phyloP scores from a whole-genome alignment of 2,797 vertebrate species.

The Spinus olivaceus region DNA sequence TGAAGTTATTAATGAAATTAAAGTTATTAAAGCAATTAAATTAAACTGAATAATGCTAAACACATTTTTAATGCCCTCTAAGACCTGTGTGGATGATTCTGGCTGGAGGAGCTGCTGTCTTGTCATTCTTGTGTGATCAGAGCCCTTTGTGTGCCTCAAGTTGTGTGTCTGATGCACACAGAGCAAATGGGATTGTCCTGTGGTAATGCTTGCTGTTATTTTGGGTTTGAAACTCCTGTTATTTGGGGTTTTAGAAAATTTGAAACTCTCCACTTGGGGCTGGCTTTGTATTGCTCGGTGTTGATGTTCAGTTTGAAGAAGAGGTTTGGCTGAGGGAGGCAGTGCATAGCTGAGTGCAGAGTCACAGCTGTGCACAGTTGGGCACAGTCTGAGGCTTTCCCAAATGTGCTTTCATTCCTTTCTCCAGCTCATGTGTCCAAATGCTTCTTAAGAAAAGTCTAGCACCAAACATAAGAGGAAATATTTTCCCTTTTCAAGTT shows the following conservation, averaged over 20 bases:
- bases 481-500: background rate
- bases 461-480: background rate
- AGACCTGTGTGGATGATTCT: background rate
- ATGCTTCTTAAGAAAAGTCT: background rate
- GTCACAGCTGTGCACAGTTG: background rate
- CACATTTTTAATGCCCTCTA: background rate
- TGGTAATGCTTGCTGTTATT: background rate
- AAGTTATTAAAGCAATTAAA: background rate
- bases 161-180: background rate
- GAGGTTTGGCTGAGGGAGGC: background rate
- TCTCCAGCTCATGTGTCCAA: background rate
- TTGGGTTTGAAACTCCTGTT: background rate
- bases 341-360: background rate
- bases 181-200: background rate
- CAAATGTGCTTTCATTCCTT: background rate
- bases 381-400: background rate
- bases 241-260: background rate
- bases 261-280: background rate
- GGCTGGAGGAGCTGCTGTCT: background rate
- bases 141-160: background rate
- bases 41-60: background rate
- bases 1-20: background rate
- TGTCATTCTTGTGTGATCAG: background rate
- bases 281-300: background rate
- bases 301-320: background rate